phyloP scores from a whole-genome alignment of 2,888 invertebrate species.

The Parnassius smintheus region DNA sequence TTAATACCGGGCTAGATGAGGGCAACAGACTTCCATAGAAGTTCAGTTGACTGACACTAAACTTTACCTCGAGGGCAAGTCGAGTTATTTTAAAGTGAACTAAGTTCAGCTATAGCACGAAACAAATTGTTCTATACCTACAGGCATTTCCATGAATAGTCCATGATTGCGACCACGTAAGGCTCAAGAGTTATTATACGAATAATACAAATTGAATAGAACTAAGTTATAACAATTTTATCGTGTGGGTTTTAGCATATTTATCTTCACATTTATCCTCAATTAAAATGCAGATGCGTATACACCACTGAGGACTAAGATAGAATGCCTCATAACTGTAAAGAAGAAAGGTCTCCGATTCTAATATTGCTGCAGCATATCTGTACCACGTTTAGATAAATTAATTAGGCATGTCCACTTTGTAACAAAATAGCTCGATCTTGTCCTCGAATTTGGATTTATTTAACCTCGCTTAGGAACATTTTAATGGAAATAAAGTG shows the following conservation, averaged over 20 bases:
- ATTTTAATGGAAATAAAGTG: too few relatives aligned
- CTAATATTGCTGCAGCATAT: too few relatives aligned
- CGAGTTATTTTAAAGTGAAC: background rate
- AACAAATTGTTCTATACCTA: background rate
- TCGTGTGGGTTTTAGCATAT: too few relatives aligned
- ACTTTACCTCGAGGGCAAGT: background rate
- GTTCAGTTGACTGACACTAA: background rate
- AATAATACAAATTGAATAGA: too few relatives aligned
- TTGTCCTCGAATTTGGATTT: too few relatives aligned
- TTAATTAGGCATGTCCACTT: background rate
- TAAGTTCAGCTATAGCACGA: background rate
- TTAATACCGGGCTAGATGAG: background rate
- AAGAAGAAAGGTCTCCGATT: too few relatives aligned
- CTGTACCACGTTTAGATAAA: too few relatives aligned
- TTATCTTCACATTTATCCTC: background rate
- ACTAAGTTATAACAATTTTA: too few relatives aligned
- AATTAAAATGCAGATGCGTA: too few relatives aligned
- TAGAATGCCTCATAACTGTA: too few relatives aligned
- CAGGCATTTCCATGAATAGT: background rate
- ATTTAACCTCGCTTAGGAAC: too few relatives aligned
- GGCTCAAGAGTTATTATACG: background rate
- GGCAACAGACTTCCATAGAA: background rate
- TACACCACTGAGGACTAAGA: too few relatives aligned
- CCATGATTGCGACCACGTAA: background rate
- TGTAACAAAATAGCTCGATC: background rate